A percentile compares a stretch with the other conserved stretches of the same genome.
Evolutionary conservation across 2,113 vertebrate genomes (phyloP).

Genomic region (Mustelus asterias): DNA sequence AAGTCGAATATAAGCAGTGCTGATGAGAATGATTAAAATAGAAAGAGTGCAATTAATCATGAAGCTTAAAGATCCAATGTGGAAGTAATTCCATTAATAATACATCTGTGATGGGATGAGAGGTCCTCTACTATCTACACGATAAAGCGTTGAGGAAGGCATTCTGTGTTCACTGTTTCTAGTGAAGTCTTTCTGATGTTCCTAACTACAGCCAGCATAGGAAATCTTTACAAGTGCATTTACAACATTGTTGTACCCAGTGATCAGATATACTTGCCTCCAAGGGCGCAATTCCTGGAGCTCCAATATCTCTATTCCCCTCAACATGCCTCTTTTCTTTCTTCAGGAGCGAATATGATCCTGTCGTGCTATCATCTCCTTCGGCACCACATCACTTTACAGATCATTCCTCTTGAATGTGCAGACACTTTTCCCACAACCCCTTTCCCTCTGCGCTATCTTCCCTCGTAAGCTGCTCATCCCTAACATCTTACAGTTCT

Average conservation of each 20-base stretch:
- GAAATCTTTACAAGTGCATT: not conserved
- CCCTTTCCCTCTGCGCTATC: no score
- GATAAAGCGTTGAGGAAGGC: not conserved
- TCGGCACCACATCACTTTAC: not conserved
- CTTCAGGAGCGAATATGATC: not conserved
- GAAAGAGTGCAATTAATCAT: not conserved
- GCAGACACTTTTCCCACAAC: not conserved
- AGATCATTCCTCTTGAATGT: not conserved
- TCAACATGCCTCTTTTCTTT: not conserved
- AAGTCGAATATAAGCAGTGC: not conserved
- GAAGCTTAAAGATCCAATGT: not conserved
- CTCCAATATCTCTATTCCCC: not conserved
- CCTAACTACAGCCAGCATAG: not conserved
- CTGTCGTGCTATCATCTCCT: not conserved
- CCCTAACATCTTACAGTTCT: not conserved
- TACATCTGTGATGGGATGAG: not conserved
- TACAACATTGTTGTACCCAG: not conserved
- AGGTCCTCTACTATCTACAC: not conserved
- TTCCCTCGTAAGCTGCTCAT: not conserved
- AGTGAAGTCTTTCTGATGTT: not conserved
- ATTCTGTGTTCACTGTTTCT: not conserved
- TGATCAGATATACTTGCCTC: not conserved
- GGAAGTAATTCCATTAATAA: constrained; percentile 11
- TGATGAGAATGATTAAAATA: not conserved
- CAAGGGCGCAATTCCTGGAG: not conserved